These are phyloP conservation scores for Microctenopoma stevenorrisi DNA, from an alignment of 2,797 vertebrate genomes.

Conservation along the genomic window DNA sequence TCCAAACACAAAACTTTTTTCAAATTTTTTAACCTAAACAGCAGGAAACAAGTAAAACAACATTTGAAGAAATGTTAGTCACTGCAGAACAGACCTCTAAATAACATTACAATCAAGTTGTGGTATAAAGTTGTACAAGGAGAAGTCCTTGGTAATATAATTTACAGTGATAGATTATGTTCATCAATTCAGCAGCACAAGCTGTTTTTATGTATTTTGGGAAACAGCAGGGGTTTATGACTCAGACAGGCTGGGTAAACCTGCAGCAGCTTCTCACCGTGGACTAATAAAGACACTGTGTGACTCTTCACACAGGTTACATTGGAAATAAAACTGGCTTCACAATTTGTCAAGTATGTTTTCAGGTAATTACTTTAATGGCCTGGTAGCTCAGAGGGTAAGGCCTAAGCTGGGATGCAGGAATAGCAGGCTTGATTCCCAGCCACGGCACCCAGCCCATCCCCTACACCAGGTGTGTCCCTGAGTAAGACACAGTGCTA, in stretches of 20 bases:
- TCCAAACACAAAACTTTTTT: slow-evolving; percentile 28
- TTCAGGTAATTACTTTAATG: too few species aligned
- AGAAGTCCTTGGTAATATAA: slow-evolving; percentile 12
- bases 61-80: slow-evolving; percentile 3
- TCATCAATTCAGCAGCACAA: slow-evolving; percentile 26
- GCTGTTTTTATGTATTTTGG: slow-evolving; percentile 37
- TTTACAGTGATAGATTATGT: slow-evolving; percentile 48
- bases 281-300: slow-evolving; percentile 31
- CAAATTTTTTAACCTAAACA: slow-evolving; percentile 12
- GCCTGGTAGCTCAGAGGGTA: too few species aligned
- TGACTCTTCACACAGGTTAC: slow-evolving; percentile 17
- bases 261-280: slow-evolving; percentile 22
- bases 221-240: slow-evolving; percentile 38
- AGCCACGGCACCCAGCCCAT: too few species aligned
- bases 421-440: too few species aligned
- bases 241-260: slow-evolving; percentile 30
- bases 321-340: not conserved
- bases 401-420: too few species aligned
- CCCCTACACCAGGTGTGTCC: too few species aligned
- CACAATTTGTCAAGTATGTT: too few species aligned
- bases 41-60: slow-evolving; percentile 2
- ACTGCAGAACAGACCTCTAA: slow-evolving; percentile 7
- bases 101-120: not conserved
- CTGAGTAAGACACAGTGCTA: too few species aligned
- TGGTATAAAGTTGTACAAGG: not conserved